Evolutionary conservation across 2,797 vertebrate genomes (phyloP), one percentile per base, ranked within the genome.

Genomic region (Lutjanus argentimaculatus): DNA sequence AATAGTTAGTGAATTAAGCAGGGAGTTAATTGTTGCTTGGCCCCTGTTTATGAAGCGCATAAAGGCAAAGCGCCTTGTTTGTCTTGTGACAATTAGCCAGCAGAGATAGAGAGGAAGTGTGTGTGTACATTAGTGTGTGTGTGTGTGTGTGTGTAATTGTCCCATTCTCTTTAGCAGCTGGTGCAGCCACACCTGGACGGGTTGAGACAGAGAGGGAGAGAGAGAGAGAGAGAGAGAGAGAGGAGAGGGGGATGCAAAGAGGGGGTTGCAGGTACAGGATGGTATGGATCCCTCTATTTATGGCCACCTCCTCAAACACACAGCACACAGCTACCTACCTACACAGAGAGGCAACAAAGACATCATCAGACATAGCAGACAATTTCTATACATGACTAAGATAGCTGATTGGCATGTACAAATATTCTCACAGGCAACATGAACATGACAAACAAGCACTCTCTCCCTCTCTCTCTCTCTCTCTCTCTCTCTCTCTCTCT

Each of bases 1-100:
- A 96, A 96, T 95, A 95, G 93, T 96, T 96, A 96, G 95, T 93
- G 93, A 96, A 96, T 96, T 96, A 96, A 96, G 95, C 92, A 94
- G 95, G 94, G 95, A 96, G 95, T 95, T 96, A 96, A 96, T 96
- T 96, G 95, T 94, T 91, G 93, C 93, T 89, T 95, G 94, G 94
- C 93, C 95, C 73, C 90, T 92, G 93, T 95, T 96, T 95, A 96
- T 95, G 94, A 95, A 92, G 93, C 92, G 90, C 93, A 93, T 88
- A 93, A 91, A 94, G 93, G 90, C 90, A 90, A 92, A 91, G 90
- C 92, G 93, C 93, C 94, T 93, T 95, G 95, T 96, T 95, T 95
- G 94, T 94, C 95, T 95, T 95, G 90, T 95, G 95, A 96, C 95
- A 95, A 96, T 96, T 95, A 96, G 90, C 92, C 88, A 88, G 88